Conservation (phyloP, 1,140 invertebrate genomes). For the Cardiocondyla obscurior region DNA sequence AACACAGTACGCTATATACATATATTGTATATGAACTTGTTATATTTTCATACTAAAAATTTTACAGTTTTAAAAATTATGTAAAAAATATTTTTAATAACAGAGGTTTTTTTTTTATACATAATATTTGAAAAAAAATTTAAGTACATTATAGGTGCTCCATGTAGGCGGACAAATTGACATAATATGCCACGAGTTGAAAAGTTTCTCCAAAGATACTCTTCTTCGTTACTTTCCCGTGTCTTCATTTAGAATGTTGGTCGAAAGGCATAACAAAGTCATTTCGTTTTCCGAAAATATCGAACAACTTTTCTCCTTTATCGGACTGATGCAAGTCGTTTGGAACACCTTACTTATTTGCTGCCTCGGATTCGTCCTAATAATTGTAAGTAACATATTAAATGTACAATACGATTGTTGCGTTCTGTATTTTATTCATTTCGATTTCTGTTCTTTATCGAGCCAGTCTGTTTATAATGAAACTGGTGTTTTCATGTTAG, state of each 20-base stretch:
- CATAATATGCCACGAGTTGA: constrained; percentile 27
- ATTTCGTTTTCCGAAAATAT: constrained; percentile 19
- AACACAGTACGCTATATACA: no score
- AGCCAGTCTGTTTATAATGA: constrained; percentile 10
- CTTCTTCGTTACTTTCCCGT: not conserved
- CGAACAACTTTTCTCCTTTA: constrained; percentile 4
- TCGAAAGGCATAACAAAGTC: constrained; percentile 23
- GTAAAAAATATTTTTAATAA: no score
- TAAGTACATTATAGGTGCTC: constrained; percentile 43
- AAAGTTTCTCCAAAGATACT: not conserved
- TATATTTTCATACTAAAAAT: no score
- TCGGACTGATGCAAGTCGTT: constrained; percentile 34
- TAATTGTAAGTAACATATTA: constrained; percentile 15
- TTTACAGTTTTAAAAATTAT: no score
- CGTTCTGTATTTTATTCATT: not conserved
- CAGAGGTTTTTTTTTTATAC: no score
- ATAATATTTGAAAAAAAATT: not conserved
- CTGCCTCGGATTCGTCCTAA: constrained; percentile 1
- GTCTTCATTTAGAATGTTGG: not conserved
- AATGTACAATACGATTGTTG: not conserved
- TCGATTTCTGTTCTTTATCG: not conserved
- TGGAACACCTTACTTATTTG: constrained; percentile 31
- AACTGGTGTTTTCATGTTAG: not conserved
- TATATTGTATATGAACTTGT: no score
- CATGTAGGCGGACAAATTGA: constrained; percentile 60